Conservation (phyloP, 2,888 invertebrate genomes). For the Plagodis dolabraria region DNA sequence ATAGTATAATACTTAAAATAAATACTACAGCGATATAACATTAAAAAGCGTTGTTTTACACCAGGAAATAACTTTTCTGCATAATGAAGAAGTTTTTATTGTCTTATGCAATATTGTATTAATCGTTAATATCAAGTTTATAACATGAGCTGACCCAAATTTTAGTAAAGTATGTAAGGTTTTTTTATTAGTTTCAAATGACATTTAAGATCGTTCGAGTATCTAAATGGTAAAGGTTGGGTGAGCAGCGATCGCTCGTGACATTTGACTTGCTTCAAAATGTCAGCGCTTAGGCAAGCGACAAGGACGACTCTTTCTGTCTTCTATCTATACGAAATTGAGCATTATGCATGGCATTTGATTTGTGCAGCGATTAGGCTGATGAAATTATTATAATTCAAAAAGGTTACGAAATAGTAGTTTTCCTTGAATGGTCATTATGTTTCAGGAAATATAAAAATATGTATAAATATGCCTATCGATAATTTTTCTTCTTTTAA, state of each 20-base stretch:
- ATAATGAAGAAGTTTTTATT: background rate
- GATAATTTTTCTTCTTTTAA: conserved; percentile 9
- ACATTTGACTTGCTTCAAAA: conserved; percentile 80
- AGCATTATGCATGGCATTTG: conserved; percentile 80
- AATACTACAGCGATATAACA: background rate
- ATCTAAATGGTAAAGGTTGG: conserved; percentile 75
- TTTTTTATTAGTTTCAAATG: conserved; percentile 64
- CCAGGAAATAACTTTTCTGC: conserved; percentile 23
- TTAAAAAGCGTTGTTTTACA: conserved; percentile 2
- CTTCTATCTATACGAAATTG: conserved; percentile 70
- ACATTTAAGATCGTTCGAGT: conserved; percentile 58
- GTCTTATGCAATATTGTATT: too few relatives aligned
- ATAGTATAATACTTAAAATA: too few relatives aligned
- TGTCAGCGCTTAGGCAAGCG: conserved; percentile 82
- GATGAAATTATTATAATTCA: conserved; percentile 76
- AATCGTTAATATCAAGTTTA: conserved; percentile 17
- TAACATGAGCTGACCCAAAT: conserved; percentile 11
- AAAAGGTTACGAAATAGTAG: conserved; percentile 76
- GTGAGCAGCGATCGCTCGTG: conserved; percentile 76
- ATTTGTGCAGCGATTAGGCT: conserved; percentile 68
- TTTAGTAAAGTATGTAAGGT: conserved; percentile 28
- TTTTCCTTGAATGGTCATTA: conserved; percentile 73
- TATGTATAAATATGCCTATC: conserved; percentile 38
- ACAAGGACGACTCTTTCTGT: conserved; percentile 83
- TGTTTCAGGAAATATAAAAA: conserved; percentile 62